phyloP scores from a whole-genome alignment of 2,113 vertebrate genomes.

The Pseudopodoces humilis region DNA sequence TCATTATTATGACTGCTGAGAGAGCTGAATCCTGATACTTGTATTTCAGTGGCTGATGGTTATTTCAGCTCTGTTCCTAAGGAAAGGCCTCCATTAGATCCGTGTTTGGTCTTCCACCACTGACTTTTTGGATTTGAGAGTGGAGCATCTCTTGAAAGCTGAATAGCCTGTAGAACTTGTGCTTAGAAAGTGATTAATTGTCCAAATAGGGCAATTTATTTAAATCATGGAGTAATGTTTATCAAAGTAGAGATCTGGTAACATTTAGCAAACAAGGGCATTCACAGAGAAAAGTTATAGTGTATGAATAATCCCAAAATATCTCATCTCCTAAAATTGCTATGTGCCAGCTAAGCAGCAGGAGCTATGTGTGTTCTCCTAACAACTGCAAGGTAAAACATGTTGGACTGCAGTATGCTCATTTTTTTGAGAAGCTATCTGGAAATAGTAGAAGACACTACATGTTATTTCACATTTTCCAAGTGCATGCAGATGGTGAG shows the following conservation, averaged over 20 bases:
- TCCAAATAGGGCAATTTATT: background rate
- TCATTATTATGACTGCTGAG: background rate
- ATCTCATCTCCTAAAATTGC: background rate
- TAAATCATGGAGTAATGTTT: background rate
- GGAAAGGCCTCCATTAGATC: background rate
- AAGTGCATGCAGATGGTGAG: background rate
- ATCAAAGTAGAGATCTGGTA: background rate
- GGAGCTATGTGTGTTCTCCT: background rate
- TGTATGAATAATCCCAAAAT: background rate
- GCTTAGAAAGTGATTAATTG: background rate
- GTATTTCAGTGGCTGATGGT: background rate
- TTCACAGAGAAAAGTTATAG: background rate
- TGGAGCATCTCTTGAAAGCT: background rate
- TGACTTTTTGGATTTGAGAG: background rate
- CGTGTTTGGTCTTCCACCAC: background rate
- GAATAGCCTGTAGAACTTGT: background rate
- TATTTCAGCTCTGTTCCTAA: background rate
- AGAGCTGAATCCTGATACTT: background rate
- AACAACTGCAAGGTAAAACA: background rate
- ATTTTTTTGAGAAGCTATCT: background rate
- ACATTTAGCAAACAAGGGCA: background rate
- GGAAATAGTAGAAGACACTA: background rate
- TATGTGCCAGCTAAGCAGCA: background rate
- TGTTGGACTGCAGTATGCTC: background rate
- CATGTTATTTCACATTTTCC: background rate